Percentiles rank a stretch among this genome's conserved stretches.
phyloP scores from a whole-genome alignment of 2,888 invertebrate genomes.

The Drosophila longiperda region DNA sequence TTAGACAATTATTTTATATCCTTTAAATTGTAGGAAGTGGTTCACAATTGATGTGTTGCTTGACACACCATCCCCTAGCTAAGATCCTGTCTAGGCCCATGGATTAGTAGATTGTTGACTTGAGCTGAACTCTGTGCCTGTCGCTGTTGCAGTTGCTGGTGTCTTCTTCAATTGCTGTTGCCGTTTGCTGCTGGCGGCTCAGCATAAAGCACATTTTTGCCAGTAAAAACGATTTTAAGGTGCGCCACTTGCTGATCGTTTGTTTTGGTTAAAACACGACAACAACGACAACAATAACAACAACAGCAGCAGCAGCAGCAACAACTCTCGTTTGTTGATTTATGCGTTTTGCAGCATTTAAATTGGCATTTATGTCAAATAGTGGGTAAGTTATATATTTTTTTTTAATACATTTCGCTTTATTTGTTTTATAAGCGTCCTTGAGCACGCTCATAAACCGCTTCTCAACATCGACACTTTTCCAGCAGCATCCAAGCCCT shows the following conservation, averaged over 20 bases:
- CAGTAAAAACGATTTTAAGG: conserved; percentile 62
- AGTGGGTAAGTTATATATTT: conserved; percentile 69
- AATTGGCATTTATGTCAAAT: conserved; percentile 82
- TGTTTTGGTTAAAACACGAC: conserved; percentile 70
- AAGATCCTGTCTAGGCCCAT: conserved; percentile 2
- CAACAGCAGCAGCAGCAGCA: conserved; percentile 21
- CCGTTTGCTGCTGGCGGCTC: conserved; percentile 34
- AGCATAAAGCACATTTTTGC: conserved; percentile 37
- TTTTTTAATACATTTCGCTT: conserved; percentile 79
- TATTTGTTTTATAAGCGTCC: conserved; percentile 77
- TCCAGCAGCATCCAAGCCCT: conserved; percentile 64
- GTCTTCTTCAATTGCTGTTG: conserved; percentile 73
- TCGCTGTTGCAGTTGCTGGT: conserved; percentile 39
- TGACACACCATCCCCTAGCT: neutral
- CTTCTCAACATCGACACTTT: conserved; percentile 71
- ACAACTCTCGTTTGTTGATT: conserved; percentile 64
- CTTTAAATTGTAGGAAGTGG: neutral
- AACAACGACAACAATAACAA: conserved; percentile 33
- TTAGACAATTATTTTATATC: neutral
- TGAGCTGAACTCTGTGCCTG: conserved; percentile 1
- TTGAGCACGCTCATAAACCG: conserved; percentile 63
- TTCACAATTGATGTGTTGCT: neutral
- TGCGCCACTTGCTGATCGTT: conserved; percentile 80
- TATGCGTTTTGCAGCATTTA: conserved; percentile 82
- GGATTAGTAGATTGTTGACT: neutral